A percentile compares a stretch with the other conserved stretches of the same genome.
Evolutionary conservation across 1,140 invertebrate species (phyloP).

Genomic region (Ridgeia piscesae): DNA sequence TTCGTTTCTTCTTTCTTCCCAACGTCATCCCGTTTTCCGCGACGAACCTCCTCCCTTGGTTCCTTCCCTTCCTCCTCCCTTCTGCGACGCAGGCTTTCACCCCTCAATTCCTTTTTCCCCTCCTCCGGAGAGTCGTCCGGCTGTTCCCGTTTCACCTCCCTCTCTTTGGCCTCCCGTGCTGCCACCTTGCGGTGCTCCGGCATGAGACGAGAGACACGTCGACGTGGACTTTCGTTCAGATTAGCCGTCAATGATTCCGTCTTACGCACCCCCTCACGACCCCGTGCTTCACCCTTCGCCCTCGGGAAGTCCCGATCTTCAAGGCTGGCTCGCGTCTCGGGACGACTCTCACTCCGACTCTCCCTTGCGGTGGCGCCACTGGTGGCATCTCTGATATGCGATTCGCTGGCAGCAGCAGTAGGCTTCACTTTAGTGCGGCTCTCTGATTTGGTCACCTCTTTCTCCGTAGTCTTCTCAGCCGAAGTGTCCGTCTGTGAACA

Average conservation of each 20-base stretch:
- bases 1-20: not conserved
- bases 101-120: not conserved
- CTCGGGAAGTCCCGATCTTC: not conserved
- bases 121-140: not conserved
- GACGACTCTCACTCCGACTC: not conserved
- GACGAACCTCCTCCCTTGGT: not conserved
- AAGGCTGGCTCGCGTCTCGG: not conserved
- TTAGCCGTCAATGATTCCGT: not conserved
- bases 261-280: not conserved
- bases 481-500: not conserved
- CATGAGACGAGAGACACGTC: not conserved
- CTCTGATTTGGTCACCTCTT: not conserved
- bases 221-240: not conserved
- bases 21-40: not conserved
- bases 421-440: not conserved
- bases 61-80: not conserved
- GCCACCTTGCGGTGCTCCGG: not conserved
- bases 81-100: not conserved
- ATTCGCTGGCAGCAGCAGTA: not conserved
- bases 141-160: constrained; percentile 13
- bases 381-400: not conserved
- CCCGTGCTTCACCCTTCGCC: not conserved
- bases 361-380: not conserved
- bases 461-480: not conserved
- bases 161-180: not conserved